Base-by-base conservation (phyloP, 2,113 vertebrate species). In the Sturnus vulgaris region DNA sequence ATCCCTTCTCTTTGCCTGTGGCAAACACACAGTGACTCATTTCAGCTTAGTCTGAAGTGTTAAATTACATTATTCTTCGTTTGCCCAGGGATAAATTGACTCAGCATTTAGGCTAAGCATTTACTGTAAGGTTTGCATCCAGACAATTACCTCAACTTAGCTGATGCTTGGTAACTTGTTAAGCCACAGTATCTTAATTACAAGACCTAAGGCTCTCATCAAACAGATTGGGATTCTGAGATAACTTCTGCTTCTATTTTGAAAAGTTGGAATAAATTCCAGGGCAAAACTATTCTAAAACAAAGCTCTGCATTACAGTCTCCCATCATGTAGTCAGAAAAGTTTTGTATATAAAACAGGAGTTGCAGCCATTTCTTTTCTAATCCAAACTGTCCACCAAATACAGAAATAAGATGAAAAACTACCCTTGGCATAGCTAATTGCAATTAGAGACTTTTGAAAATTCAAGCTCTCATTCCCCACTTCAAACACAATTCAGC, bases 141-240 rank as follows among this genome's bases (percentile, higher is more conserved):
- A 97, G 94, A 90, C 86, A 94, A 96, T 97, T 96, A 97, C 96
- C 92, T 96, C 96, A 96, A 88, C 17, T 84, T 90, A 93, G 69
- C 50, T 86, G 79, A 75, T 94, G 50, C 71, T 90, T 77, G 80
- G 86, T 96, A 92, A 92, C 88, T 92, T 95, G 82, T 95, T 95
- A 84, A 97, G 37, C 76, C 77, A 63, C 56, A 35, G 64, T 86
- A 83, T 94, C 88, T 92, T 97, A 94, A 97, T 96, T 93, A 90
- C 64, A 91, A 88, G 39, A 86, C 88, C 90, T 95, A 79, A 88
- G 90, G 90, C 88, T 68, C 44, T 92, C 79, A 73, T 52, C 90
- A 95, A 7, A 78, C 16, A 95, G 72, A 79, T 49, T 71, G 37
- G 90, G 88, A 81, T 96, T 96, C 93, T 93, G 56, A 93, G 94